phyloP scores from a whole-genome alignment of 2,888 invertebrate species.

The Hirudinaria manillensis region DNA sequence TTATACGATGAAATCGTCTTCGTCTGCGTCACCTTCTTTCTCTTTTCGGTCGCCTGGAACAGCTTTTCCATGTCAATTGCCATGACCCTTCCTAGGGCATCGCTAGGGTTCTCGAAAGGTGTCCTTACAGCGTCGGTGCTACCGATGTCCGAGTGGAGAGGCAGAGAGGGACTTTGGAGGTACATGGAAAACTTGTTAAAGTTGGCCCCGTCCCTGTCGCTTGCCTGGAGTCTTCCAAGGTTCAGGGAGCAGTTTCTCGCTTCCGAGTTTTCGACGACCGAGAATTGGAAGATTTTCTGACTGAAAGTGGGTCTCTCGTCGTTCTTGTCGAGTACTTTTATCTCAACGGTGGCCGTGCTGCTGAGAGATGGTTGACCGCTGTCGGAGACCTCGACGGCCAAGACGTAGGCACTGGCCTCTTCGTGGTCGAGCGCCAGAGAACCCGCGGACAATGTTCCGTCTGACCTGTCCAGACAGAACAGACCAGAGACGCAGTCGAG shows the following conservation, averaged over 20 bases:
- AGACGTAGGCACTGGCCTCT: conserved; percentile 26
- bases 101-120: no score
- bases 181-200: conserved; percentile 20
- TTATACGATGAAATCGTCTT: not conserved
- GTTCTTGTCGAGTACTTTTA: conserved; percentile 33
- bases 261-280: not conserved
- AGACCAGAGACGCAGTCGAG: not conserved
- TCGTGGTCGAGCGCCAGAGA: conserved; percentile 34
- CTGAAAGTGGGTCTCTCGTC: conserved; percentile 33
- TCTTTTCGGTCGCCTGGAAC: no score
- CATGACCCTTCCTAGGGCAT: no score
- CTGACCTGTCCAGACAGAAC: conserved; percentile 11
- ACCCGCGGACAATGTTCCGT: not conserved
- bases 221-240: not conserved
- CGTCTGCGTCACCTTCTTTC: not conserved
- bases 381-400: conserved; percentile 35
- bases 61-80: no score
- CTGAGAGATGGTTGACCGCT: conserved; percentile 27
- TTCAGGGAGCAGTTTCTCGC: not conserved
- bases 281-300: conserved; percentile 17
- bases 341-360: conserved; percentile 25
- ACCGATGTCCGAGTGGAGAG: no score
- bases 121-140: no score
- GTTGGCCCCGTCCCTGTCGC: not conserved
- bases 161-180: not conserved